These are phyloP conservation scores for Nomada ferruginata DNA, from an alignment of 2,888 invertebrate species.

Conservation along the genomic window DNA sequence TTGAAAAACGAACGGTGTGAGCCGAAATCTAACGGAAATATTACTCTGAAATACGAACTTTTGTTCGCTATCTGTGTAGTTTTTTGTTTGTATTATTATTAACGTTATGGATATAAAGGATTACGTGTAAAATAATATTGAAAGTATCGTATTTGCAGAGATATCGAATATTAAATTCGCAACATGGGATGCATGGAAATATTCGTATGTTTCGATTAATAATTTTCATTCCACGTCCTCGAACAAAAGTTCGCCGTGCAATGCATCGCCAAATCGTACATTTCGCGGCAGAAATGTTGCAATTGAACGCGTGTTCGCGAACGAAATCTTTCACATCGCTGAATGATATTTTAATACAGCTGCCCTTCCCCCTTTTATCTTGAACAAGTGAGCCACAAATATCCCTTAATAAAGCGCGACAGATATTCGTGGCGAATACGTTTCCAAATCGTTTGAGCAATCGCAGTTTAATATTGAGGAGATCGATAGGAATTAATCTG, in stretches of 20 bases:
- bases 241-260: neutral
- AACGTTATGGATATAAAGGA: too few relatives aligned
- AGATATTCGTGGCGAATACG: neutral
- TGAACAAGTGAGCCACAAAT: constrained; percentile 2
- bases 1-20: too few relatives aligned
- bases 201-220: neutral
- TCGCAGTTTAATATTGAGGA: too few relatives aligned
- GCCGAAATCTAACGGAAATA: too few relatives aligned
- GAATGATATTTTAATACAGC: neutral
- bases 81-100: too few relatives aligned
- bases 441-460: neutral
- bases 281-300: neutral
- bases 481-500: too few relatives aligned
- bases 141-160: neutral
- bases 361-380: neutral
- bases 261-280: neutral
- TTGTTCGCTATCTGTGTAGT: too few relatives aligned
- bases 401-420: neutral
- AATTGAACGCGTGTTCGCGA: constrained; percentile 1
- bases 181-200: neutral
- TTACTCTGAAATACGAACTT: too few relatives aligned
- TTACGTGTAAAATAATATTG: too few relatives aligned
- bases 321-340: too few relatives aligned
- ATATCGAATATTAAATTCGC: neutral
- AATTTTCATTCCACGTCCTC: neutral